Conservation (phyloP, 2,113 vertebrate species). For the Elephas maximus region DNA sequence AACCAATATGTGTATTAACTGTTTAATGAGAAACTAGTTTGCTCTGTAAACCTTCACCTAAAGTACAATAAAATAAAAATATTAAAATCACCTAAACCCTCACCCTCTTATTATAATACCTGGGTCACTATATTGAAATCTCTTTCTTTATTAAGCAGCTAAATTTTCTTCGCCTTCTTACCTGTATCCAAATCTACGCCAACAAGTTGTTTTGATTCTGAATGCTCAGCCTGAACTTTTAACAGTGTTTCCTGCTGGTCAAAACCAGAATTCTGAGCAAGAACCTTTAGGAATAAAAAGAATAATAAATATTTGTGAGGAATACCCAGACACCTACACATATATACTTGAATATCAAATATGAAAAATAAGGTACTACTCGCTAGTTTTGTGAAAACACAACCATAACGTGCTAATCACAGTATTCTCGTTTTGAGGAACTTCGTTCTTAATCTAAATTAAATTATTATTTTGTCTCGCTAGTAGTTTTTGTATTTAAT, state of each 20-base stretch:
- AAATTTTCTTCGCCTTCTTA: slow-evolving; percentile 79
- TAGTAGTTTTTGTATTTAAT: slow-evolving; percentile 35
- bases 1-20: no score
- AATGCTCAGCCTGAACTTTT: slow-evolving; percentile 95
- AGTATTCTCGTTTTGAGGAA: slow-evolving; percentile 50
- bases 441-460: slow-evolving; percentile 32
- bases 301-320: neutral
- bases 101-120: slow-evolving; percentile 12
- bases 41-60: no score
- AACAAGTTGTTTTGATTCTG: slow-evolving; percentile 92
- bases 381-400: slow-evolving; percentile 51
- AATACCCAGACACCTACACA: slow-evolving; percentile 24
- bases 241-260: slow-evolving; percentile 96
- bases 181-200: slow-evolving; percentile 96
- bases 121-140: neutral
- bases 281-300: slow-evolving; percentile 88
- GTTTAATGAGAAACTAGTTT: no score
- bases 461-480: slow-evolving; percentile 28
- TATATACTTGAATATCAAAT: slow-evolving; percentile 29
- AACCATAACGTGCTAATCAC: neutral
- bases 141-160: slow-evolving; percentile 38
- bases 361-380: slow-evolving; percentile 29
- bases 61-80: neutral
- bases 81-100: slow-evolving; percentile 44
- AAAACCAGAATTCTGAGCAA: slow-evolving; percentile 97